These are phyloP conservation scores for Mythimna impura DNA, from an alignment of 2,888 invertebrate genomes.

Conservation along the genomic window DNA sequence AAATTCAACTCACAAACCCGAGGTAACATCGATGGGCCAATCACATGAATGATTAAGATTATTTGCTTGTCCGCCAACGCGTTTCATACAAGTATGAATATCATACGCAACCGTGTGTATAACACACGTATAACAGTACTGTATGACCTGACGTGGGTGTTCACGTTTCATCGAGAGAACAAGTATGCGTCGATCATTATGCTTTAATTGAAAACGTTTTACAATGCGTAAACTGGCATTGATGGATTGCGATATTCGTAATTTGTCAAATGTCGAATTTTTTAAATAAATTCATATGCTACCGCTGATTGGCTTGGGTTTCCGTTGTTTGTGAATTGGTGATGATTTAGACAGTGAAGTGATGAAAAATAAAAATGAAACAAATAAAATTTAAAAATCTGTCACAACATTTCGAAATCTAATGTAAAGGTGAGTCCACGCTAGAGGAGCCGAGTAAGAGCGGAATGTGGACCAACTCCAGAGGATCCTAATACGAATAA, in stretches of 20 bases:
- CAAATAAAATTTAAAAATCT: background rate
- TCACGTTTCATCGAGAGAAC: conserved; percentile 80
- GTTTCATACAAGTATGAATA: conserved; percentile 64
- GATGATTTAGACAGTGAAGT: background rate
- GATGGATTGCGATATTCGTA: conserved; percentile 78
- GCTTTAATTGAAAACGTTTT: conserved; percentile 84
- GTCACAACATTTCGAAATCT: background rate
- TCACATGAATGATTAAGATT: conserved; percentile 80
- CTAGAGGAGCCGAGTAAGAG: too few species aligned
- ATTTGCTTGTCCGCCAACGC: conserved; percentile 84
- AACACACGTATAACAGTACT: conserved; percentile 32
- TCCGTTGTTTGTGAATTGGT: conserved; percentile 6
- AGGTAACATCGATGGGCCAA: conserved; percentile 73
- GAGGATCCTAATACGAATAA: too few species aligned
- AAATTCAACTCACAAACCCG: conserved; percentile 52
- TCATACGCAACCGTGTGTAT: conserved; percentile 49
- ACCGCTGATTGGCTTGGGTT: conserved; percentile 37
- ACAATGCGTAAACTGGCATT: conserved; percentile 77
- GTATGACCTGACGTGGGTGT: conserved; percentile 79
- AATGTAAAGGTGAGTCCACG: background rate
- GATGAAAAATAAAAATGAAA: background rate
- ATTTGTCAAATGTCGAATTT: conserved; percentile 55
- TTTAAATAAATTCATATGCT: conserved; percentile 52
- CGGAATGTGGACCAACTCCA: too few species aligned
- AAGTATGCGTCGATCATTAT: conserved; percentile 81